Percentiles rank a stretch among this genome's conserved stretches.
Conservation (phyloP, 1,140 invertebrate species). For the Oppia nitens region DNA sequence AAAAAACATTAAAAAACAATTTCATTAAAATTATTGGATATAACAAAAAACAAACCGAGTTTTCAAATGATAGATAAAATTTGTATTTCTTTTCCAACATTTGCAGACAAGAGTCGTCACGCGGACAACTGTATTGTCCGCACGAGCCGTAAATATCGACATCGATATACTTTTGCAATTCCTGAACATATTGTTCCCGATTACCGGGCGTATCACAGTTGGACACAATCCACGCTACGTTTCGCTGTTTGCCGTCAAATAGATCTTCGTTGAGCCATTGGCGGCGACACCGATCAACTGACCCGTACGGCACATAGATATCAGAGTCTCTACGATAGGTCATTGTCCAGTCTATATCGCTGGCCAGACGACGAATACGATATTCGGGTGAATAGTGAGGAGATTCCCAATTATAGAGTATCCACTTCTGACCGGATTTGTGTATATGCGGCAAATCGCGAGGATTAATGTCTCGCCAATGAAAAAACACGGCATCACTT, state of each 20-base stretch:
- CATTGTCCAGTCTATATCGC: constrained; percentile 41
- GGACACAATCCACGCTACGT: constrained; percentile 43
- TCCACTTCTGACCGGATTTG: constrained; percentile 18
- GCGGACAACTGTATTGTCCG: constrained; percentile 21
- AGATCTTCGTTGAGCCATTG: constrained; percentile 17
- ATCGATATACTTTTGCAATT: constrained; percentile 36
- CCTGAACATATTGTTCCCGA: constrained; percentile 36
- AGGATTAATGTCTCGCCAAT: constrained; percentile 18
- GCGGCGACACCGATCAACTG: constrained; percentile 8
- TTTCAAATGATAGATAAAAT: constrained; percentile 30
- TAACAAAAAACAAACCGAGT: constrained; percentile 20
- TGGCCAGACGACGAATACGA: not conserved
- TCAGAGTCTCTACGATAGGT: constrained; percentile 39
- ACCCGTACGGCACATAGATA: constrained; percentile 32
- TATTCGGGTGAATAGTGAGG: constrained; percentile 19
- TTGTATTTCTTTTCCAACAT: constrained; percentile 23
- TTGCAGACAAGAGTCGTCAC: constrained; percentile 19
- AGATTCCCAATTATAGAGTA: constrained; percentile 22
- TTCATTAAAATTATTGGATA: not conserved
- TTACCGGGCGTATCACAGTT: constrained; percentile 39
- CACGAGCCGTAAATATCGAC: constrained; percentile 55
- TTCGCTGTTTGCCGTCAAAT: constrained; percentile 19
- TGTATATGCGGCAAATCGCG: constrained; percentile 25
- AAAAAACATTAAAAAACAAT: not conserved
- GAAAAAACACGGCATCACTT: constrained; percentile 21